Conservation (phyloP, 2,888 invertebrate species). For the Rosalia funebris region DNA sequence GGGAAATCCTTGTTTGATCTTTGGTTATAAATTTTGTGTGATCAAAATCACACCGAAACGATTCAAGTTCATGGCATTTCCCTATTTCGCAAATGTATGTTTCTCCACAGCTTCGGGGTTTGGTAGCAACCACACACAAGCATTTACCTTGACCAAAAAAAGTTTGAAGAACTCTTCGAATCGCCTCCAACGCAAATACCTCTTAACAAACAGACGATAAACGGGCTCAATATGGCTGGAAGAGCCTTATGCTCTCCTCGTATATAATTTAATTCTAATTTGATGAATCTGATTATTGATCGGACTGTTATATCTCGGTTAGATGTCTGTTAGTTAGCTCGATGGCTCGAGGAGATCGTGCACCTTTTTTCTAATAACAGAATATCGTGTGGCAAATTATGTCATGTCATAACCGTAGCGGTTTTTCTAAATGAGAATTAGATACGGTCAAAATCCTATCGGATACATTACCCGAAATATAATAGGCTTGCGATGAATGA, state of each 20-base stretch:
- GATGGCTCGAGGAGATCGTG: conserved; percentile 42
- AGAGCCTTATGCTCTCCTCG: conserved; percentile 25
- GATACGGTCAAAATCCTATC: conserved; percentile 38
- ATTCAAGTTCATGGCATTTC: too few species aligned
- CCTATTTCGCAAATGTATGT: neutral
- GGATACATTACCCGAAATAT: conserved; percentile 5
- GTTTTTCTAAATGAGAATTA: conserved; percentile 45
- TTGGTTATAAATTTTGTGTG: too few species aligned
- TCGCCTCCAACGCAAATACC: conserved; percentile 9
- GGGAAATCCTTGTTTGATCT: too few species aligned
- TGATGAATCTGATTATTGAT: conserved; percentile 36
- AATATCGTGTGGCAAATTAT: conserved; percentile 46
- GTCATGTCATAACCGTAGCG: conserved; percentile 47
- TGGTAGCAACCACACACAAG: neutral
- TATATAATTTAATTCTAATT: conserved; percentile 35
- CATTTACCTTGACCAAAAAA: conserved; percentile 1
- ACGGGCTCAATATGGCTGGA: conserved; percentile 9
- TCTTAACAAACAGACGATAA: conserved; percentile 3
- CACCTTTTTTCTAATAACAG: conserved; percentile 40
- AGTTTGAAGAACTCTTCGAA: neutral
- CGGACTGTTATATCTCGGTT: conserved; percentile 33
- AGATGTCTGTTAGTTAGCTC: conserved; percentile 39
- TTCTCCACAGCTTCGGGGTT: neutral
- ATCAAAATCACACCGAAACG: too few species aligned
- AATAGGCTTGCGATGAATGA: neutral